Conservation (phyloP, 2,113 vertebrate genomes). For the Thunnus maccoyii region DNA sequence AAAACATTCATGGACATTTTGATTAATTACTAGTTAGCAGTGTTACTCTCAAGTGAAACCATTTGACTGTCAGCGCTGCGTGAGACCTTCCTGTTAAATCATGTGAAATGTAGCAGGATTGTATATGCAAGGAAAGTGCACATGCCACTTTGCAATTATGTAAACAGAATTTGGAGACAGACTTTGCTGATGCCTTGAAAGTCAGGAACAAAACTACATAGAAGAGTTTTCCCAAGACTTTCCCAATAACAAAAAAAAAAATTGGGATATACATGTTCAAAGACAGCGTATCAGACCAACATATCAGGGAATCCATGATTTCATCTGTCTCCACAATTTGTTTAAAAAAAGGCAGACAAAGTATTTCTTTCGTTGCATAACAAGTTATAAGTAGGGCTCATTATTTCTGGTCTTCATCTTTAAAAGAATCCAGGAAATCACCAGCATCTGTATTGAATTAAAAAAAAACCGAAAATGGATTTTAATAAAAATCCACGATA, state of each 20-base stretch:
- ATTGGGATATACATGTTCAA: background rate
- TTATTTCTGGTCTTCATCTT: conserved; percentile 44
- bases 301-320: background rate
- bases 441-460: background rate
- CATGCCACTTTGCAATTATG: conserved; percentile 27
- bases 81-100: background rate
- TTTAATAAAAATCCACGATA: conserved; percentile 16
- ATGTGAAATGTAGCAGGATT: conserved; percentile 68
- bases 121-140: conserved; percentile 75
- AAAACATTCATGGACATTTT: background rate
- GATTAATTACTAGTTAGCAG: background rate
- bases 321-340: background rate
- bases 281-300: background rate
- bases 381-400: conserved; percentile 44
- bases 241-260: background rate
- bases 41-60: background rate
- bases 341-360: conserved; percentile 7
- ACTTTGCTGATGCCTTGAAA: background rate
- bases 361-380: conserved; percentile 36
- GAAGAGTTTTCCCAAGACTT: background rate
- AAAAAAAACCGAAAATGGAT: background rate
- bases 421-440: conserved; percentile 12
- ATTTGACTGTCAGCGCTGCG: background rate
- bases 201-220: background rate
- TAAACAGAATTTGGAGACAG: conserved; percentile 31